Evolutionary conservation across 2,888 invertebrate genomes (phyloP).

Genomic region (Oscheius sp.): DNA sequence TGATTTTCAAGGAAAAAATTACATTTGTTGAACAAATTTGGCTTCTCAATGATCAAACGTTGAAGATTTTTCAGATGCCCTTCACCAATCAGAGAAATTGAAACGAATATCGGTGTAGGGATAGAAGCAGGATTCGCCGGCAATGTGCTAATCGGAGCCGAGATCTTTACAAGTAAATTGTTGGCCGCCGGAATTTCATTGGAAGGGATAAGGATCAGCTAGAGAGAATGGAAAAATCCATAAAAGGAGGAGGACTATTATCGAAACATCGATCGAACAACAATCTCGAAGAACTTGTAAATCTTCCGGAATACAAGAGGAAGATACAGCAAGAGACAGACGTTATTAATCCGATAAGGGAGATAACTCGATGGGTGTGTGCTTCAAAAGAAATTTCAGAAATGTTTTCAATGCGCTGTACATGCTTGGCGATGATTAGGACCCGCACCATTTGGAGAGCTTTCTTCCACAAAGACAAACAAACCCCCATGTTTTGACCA

Average conservation of each 20-base stretch:
- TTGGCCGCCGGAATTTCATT: background rate
- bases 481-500: background rate
- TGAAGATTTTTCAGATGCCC: no score
- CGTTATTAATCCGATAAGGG: background rate
- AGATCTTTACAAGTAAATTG: background rate
- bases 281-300: background rate
- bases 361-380: background rate
- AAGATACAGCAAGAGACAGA: background rate
- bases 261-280: constrained; percentile 14
- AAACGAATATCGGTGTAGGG: background rate
- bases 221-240: background rate
- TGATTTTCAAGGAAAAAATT: no score
- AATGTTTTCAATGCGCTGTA: no score
- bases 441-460: constrained; percentile 11
- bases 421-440: no score
- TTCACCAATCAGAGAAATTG: no score
- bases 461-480: constrained; percentile 5
- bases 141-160: background rate
- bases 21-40: no score
- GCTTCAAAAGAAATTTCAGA: background rate
- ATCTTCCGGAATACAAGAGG: background rate
- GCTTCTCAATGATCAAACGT: no score
- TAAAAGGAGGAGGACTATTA: constrained; percentile 1
- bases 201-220: constrained; percentile 11
- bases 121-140: constrained; percentile 21